phyloP scores from a whole-genome alignment of 2,888 invertebrate genomes.

The Petrolisthes cinctipes region DNA sequence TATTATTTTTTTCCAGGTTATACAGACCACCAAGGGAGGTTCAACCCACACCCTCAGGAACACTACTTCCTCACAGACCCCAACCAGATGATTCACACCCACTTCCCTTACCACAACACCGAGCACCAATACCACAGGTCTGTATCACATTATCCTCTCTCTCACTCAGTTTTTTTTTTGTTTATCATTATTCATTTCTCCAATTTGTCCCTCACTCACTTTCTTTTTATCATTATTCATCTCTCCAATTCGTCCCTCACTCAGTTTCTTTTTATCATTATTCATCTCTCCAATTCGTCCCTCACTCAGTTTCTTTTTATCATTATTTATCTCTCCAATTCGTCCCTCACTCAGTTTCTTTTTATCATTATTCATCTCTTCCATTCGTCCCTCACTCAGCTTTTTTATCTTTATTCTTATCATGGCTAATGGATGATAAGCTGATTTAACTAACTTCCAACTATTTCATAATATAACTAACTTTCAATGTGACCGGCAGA shows the following conservation, averaged over 20 bases:
- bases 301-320: too few species aligned
- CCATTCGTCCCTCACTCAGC: neutral
- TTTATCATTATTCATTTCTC: too few species aligned
- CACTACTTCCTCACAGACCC: slow-evolving; percentile 69
- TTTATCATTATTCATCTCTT: neutral
- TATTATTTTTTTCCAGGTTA: slow-evolving; percentile 64
- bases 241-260: too few species aligned
- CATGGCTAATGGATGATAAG: neutral
- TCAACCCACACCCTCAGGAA: slow-evolving; percentile 67
- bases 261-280: too few species aligned
- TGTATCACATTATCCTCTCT: neutral
- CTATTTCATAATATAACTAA: neutral
- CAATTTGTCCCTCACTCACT: too few species aligned
- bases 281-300: too few species aligned
- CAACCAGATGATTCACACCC: slow-evolving; percentile 68
- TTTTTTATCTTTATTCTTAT: neutral
- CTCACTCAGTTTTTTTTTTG: too few species aligned
- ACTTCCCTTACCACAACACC: slow-evolving; percentile 67
- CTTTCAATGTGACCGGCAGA: slow-evolving; percentile 59
- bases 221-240: too few species aligned
- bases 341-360: neutral
- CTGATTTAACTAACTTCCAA: neutral
- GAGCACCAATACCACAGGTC: slow-evolving; percentile 67
- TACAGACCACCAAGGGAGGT: slow-evolving; percentile 67
- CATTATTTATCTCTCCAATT: neutral